Evolutionary conservation across 2,888 invertebrate species (phyloP), one percentile per base, ranked within the genome.

Genomic region (Luffia ferchaultella): DNA sequence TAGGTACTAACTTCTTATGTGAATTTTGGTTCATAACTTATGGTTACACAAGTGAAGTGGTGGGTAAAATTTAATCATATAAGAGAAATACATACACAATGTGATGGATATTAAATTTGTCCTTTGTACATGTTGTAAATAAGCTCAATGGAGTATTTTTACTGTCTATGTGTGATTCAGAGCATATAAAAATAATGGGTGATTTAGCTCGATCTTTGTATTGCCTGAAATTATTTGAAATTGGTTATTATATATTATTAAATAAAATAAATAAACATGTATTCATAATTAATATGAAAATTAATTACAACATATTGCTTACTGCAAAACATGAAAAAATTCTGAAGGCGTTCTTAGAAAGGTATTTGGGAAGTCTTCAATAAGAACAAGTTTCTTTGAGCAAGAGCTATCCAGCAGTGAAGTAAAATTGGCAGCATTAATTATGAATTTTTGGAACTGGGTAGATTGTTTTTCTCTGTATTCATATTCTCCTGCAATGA

Each of bases 361-460:
- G 7, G 87, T 85, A 72, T 95, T 93, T 12, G 95, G 96, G 69
- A 93, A 90, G 67, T 96, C 96, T 74, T 93, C 92, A 1, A 93
- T 87, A 1, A 93, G 64, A 18, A 92, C 79, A 2, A 93, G 57
- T 57, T 89, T 87, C 56, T 85, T 84, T 30, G 30, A 30, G 46
- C 64, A 82, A 47, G 83, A 79, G 50, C 77, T 79, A 54, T 82
- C 79, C 58, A 88, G 67, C 16, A 89, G 60, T n/a, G 88, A 88
- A 51, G 85, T 85, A 64, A 93, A 96, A 59, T 93, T 90, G 5
- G 93, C 92, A 48, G 93, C 90, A 61, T 90, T 87, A 53, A 93
- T 75, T 20, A 96, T 73, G 65, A 94, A 96, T 55, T 93, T 90
- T 53, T 88, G 76, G 64, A 96, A 95, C 55, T 86, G 85, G 44